phyloP scores from a whole-genome alignment of 2,888 invertebrate species.

The Cosmia trapezina region DNA sequence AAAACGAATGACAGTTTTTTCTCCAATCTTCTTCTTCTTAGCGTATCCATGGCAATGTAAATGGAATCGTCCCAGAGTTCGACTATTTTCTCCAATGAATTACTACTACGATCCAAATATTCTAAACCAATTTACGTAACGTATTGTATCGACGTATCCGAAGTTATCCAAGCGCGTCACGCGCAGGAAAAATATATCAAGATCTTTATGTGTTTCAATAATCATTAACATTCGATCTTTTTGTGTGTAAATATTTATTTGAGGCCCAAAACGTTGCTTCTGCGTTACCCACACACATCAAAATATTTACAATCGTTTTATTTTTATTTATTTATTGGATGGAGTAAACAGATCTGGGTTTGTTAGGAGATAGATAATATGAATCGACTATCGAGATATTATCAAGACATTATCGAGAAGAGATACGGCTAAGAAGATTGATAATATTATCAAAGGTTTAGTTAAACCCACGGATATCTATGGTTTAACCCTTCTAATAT shows the following conservation, averaged over 20 bases:
- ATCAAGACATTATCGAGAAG: not conserved
- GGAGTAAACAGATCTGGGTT: slow-evolving; percentile 25
- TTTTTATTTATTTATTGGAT: slow-evolving; percentile 26
- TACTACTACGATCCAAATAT: not conserved
- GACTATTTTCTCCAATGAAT: not conserved
- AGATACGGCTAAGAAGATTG: not conserved
- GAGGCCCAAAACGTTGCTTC: slow-evolving; percentile 16
- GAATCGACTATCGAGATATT: not conserved
- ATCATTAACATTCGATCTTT: slow-evolving; percentile 41
- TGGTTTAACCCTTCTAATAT: not conserved
- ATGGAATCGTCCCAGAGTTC: not conserved
- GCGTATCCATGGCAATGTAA: not conserved
- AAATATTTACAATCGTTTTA: slow-evolving; percentile 52
- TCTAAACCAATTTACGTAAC: not conserved
- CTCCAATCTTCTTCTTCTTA: not conserved
- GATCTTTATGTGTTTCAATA: slow-evolving; percentile 32
- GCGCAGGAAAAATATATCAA: slow-evolving; percentile 38
- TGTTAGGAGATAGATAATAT: not conserved
- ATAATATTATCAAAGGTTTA: not conserved
- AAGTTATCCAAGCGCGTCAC: not conserved
- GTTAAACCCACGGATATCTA: too few relatives aligned
- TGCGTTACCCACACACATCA: slow-evolving; percentile 19
- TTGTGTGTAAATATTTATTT: slow-evolving; percentile 46
- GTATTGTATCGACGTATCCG: not conserved
- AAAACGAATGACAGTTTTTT: not conserved